Conservation (phyloP, 2,888 invertebrate species). For the Synanthedon tipuliformis region DNA sequence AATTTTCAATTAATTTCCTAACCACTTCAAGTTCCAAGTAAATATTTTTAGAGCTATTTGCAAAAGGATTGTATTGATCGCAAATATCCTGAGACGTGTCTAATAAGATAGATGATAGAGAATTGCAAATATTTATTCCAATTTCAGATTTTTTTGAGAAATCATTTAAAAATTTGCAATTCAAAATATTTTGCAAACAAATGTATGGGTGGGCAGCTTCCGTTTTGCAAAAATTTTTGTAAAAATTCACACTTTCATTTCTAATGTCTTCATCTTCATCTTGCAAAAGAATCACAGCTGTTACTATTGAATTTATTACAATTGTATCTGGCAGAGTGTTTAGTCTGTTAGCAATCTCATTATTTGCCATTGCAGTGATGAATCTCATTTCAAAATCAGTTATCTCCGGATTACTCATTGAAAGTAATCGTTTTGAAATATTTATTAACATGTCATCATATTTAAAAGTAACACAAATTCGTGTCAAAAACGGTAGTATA, state of each 20-base stretch:
- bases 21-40: constrained; percentile 57
- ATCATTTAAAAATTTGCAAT: constrained; percentile 24
- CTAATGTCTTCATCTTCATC: constrained; percentile 68
- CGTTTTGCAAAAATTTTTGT: constrained; percentile 22
- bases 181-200: constrained; percentile 34
- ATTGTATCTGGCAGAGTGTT: constrained; percentile 22
- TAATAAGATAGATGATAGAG: constrained; percentile 20
- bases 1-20: constrained; percentile 22
- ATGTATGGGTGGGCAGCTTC: constrained; percentile 33
- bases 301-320: constrained; percentile 40
- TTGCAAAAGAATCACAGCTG: constrained; percentile 57
- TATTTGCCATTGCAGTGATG: constrained; percentile 45
- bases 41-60: constrained; percentile 57
- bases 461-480: constrained; percentile 13
- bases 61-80: constrained; percentile 60
- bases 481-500: constrained; percentile 39
- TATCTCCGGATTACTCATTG: constrained; percentile 33
- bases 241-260: constrained; percentile 39
- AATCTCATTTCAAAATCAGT: constrained; percentile 47
- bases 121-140: constrained; percentile 22
- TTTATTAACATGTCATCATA: constrained; percentile 13
- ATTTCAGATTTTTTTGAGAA: constrained; percentile 18
- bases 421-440: constrained; percentile 27
- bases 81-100: constrained; percentile 14
- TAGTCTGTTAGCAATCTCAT: constrained; percentile 38